Evolutionary conservation across 1,140 invertebrate genomes (phyloP), one percentile per base, ranked within the genome.

Genomic region (Paramacrobiotus metropolitanus): DNA sequence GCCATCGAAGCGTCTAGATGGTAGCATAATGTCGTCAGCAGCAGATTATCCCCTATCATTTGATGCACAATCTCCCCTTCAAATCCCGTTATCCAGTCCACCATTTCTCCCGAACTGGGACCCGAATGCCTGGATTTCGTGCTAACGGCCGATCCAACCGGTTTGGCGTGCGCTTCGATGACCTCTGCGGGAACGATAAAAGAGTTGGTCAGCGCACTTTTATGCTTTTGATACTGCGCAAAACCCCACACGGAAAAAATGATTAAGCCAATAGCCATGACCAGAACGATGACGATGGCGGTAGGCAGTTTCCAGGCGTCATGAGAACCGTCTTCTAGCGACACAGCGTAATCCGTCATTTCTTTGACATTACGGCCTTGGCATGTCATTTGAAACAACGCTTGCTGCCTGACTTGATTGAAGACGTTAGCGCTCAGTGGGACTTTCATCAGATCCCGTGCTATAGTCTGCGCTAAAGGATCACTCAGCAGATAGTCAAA

Each of bases 401-500:
- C 59, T 9, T 66, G 59, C 3, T 62, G 29, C 2, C 48, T 48
- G 1, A 69, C 60, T 1, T 30, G 29, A 0, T 59, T 21, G 1
- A 31, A 30, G 9, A 69, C 60, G 4, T 18, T 30, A 31, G 45
- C 3, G 4, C 63, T 64, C 15, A 71, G 29, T 0, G 69, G 64
- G 3, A 65, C 66, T 62, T 70, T 67, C 3, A 61, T 21, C 4
- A 64, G 21, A 1, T 31, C 28, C 1, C 44, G 60, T 9, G 64
- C 62, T 2, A 62, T 62, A 1, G 59, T 3, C 31, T 59, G 48
- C 0, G 69, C 66, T 2, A 29, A 18, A 2, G 63, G 44, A 1
- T 60, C 44, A 3, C 20, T 61, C 21, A 65, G 34, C 48, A 69
- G 68, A 68, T 68, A 71, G 18, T 65, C 60, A 18, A 70, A 61